These are phyloP conservation scores for Cryptops parisi DNA, from an alignment of 2,888 invertebrate species.

Conservation along the genomic window DNA sequence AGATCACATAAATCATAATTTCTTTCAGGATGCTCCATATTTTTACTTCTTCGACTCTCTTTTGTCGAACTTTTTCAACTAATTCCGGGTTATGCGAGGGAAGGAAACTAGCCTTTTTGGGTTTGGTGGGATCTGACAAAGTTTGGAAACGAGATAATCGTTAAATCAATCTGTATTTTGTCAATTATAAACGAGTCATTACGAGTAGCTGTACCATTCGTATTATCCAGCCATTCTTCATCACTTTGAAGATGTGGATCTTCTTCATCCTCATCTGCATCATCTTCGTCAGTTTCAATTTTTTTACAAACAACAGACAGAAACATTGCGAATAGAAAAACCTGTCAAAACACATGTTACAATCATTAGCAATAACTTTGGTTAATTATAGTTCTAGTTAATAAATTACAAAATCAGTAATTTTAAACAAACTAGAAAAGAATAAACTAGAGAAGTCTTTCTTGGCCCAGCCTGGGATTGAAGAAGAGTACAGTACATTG, in stretches of 20 bases:
- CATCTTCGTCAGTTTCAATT: conserved; percentile 24
- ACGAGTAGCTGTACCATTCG: not conserved
- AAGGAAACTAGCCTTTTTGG: not conserved
- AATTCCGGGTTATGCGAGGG: not conserved
- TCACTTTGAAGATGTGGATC: conserved; percentile 20
- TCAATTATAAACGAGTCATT: not conserved
- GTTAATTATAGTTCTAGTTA: no score
- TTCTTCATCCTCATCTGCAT: conserved; percentile 25
- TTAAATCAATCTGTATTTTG: not conserved
- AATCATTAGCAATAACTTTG: no score
- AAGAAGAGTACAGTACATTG: no score
- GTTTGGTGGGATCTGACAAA: not conserved
- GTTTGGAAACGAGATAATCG: not conserved
- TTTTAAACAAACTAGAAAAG: no score
- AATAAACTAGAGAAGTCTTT: no score
- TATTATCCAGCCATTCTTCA: conserved; percentile 19
- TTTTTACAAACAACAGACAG: conserved; percentile 24
- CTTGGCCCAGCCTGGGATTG: no score
- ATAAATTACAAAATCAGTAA: no score
- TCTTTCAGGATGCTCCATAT: conserved; percentile 36
- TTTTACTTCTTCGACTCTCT: conserved; percentile 34
- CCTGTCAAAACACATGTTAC: conserved; percentile 18
- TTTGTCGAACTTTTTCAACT: not conserved
- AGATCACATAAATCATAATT: conserved; percentile 34
- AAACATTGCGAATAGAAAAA: conserved; percentile 23